Conservation (phyloP, 2,888 invertebrate genomes). For the Hedychridium roseum region DNA sequence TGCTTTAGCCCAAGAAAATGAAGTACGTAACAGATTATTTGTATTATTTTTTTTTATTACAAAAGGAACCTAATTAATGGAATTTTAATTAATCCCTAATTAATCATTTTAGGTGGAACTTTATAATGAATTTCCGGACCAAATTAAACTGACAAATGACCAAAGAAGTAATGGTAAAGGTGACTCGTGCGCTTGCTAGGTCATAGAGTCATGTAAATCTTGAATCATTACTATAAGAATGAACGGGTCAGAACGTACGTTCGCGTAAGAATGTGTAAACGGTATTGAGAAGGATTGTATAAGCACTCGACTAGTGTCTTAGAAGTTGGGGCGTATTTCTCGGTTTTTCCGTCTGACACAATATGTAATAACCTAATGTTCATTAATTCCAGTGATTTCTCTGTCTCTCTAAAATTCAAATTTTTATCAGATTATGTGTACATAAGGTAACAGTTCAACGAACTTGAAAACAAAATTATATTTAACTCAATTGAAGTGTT, state of each 20-base stretch:
- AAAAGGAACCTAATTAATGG: background rate
- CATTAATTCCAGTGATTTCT: too few species aligned
- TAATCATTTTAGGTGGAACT: conserved; percentile 76
- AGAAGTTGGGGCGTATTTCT: conserved; percentile 32
- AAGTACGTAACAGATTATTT: conserved; percentile 65
- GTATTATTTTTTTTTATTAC: conserved; percentile 8
- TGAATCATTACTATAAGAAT: conserved; percentile 40
- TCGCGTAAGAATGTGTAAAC: conserved; percentile 30
- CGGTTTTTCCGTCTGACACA: conserved; percentile 18
- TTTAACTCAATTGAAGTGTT: too few species aligned
- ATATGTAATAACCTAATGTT: too few species aligned
- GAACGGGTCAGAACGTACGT: conserved; percentile 42
- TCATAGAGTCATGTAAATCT: conserved; percentile 25
- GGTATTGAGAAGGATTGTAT: conserved; percentile 26
- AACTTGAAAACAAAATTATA: too few species aligned
- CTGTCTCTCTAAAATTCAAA: background rate
- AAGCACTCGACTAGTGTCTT: conserved; percentile 27
- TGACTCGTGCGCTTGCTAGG: conserved; percentile 81
- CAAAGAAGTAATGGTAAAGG: conserved; percentile 77
- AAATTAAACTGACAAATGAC: conserved; percentile 86
- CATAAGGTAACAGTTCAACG: too few species aligned
- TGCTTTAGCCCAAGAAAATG: conserved; percentile 91
- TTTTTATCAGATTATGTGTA: too few species aligned
- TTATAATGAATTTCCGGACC: conserved; percentile 97
- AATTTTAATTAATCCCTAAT: too few species aligned